Base-by-base conservation (phyloP, 2,888 invertebrate species). In the Lampropteryx suffumata region DNA sequence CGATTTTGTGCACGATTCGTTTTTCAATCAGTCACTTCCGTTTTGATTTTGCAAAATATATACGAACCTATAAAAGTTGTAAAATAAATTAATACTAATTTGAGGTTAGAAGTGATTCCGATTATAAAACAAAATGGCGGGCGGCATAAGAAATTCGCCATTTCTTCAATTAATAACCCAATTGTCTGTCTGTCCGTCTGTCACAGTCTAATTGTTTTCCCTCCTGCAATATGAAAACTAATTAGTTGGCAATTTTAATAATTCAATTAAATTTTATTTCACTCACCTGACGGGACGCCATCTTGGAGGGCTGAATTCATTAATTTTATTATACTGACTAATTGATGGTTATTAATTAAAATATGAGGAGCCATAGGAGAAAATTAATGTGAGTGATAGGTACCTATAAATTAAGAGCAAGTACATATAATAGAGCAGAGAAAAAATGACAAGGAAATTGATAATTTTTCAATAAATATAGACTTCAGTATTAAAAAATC, bases 171-270 rank as follows among this genome's bases (percentile, higher is more conserved):
- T 59, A 57, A 51, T 53, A 59, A 51, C 47, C 46, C 35, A 52
- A 56, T 50, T 51, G 59, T 57, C 48, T 47, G 53, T 53, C 49
- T 42, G 56, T 48, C 48, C 43, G 48, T 53, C 62, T 47, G 58
- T 60, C 57, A 55, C 34, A 43, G 40, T 45, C 45, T 56, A 59
- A 60, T 64, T 62, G 60, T 60, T 62, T 59, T 51, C 55, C 11
- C 55, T 49, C 49, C 34, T 50, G 50, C 52, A 53, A 33, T 42
- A 53, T 42, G 36, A 34, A 52, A 56, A 55, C 51, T 57, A 57
- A 61, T 58, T 61, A 40, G 49, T 59, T 55, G 37, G 33, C 46
- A 55, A 55, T 57, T 60, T 50, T 53, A 44, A 53, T 49, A 48
- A 55, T 58, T 59, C 50, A 53, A 57, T 57, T 55, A 54, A 45